Evolutionary conservation across 2,888 invertebrate genomes (phyloP).

Genomic region (Rotaria socialis): DNA sequence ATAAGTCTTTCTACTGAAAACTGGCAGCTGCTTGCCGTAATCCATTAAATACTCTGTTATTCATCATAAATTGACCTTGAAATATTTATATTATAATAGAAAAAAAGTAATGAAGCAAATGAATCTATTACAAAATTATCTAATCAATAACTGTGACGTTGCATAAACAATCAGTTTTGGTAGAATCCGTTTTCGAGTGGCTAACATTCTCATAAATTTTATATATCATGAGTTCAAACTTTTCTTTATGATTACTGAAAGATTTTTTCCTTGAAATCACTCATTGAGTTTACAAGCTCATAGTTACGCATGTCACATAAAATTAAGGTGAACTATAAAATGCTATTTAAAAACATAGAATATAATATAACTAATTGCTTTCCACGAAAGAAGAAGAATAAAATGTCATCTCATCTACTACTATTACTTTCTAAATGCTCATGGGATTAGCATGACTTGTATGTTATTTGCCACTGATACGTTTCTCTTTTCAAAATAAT

Average conservation of each 20-base stretch:
- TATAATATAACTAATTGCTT: not conserved
- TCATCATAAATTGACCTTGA: no score
- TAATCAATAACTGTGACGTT: not conserved
- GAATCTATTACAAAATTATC: not conserved
- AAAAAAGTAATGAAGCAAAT: no score
- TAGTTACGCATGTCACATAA: not conserved
- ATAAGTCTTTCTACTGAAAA: not conserved
- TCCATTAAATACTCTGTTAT: no score
- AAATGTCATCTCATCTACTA: not conserved
- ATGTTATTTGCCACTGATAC: not conserved
- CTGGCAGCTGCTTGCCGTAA: no score
- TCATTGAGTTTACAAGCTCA: no score
- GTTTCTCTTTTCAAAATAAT: not conserved
- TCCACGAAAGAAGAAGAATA: not conserved
- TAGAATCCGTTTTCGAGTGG: not conserved
- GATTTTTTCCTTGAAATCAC: not conserved
- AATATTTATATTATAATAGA: no score
- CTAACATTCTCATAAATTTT: not conserved
- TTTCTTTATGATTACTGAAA: not conserved
- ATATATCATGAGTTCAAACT: not conserved
- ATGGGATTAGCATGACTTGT: conserved; percentile 7
- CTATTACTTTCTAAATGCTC: not conserved
- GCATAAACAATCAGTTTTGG: not conserved
- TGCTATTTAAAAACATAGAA: not conserved
- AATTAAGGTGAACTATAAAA: not conserved